Percentiles rank a stretch among this genome's conserved stretches.
These are phyloP conservation scores for Dusona sp. DNA, from an alignment of 2,888 invertebrate species.

Conservation along the genomic window DNA sequence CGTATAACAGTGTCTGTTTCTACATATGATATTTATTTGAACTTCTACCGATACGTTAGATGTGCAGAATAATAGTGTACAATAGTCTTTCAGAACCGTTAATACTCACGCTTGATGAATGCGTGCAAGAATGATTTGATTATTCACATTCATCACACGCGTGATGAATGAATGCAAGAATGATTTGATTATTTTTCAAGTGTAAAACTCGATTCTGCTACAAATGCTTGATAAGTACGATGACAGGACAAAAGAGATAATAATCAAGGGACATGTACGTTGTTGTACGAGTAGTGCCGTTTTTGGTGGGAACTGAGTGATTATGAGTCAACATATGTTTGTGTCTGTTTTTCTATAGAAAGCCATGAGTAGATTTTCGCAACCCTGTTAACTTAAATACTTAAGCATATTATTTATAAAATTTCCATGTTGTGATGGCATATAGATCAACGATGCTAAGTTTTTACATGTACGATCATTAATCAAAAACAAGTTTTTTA, in stretches of 20 bases:
- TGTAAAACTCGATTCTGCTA: not conserved
- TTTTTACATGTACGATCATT: not conserved
- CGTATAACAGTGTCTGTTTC: not conserved
- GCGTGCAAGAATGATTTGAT: no score
- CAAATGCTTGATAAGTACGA: not conserved
- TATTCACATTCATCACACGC: no score
- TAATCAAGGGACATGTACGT: not conserved
- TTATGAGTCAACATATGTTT: not conserved
- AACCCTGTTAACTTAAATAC: not conserved
- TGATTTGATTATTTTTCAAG: not conserved
- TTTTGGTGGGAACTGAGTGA: not conserved
- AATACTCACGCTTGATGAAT: no score
- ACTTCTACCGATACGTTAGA: not conserved
- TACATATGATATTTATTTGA: not conserved
- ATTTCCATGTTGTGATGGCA: not conserved
- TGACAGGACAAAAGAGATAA: not conserved
- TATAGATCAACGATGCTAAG: not conserved
- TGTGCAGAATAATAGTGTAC: not conserved
- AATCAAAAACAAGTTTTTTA: not conserved
- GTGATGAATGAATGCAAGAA: no score
- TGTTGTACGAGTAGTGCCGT: not conserved
- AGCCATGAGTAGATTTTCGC: not conserved
- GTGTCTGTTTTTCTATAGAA: not conserved
- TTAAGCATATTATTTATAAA: not conserved
- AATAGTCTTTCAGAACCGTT: not conserved